Conservation (phyloP, 2,113 vertebrate species). For the Alaudala cheleensis region DNA sequence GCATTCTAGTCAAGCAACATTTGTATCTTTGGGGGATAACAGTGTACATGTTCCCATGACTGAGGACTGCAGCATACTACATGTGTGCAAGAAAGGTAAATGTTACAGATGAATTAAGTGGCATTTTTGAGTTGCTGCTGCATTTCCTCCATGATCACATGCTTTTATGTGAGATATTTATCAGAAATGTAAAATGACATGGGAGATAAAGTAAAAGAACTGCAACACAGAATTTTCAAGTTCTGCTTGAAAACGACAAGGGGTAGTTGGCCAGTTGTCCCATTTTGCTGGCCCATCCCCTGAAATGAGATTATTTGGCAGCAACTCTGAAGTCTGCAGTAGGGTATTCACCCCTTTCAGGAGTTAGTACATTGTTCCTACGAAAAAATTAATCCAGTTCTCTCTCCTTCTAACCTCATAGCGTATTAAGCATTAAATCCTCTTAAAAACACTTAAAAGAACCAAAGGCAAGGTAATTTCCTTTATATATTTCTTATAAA, state of each 20-base stretch:
- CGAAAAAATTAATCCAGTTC: neutral
- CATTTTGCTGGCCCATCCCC: neutral
- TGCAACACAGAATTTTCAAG: neutral
- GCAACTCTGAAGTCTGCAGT: neutral
- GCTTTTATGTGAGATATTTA: neutral
- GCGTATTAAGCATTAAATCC: neutral
- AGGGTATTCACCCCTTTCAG: neutral
- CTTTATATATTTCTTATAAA: neutral
- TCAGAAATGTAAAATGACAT: neutral
- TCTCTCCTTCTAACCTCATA: neutral
- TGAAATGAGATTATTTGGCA: neutral
- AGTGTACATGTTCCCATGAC: fast-evolving
- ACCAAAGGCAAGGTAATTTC: neutral
- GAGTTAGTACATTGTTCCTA: neutral
- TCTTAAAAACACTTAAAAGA: neutral
- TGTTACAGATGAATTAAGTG: neutral
- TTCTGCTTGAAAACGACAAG: too few relatives aligned
- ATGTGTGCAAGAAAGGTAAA: neutral
- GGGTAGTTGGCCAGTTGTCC: neutral
- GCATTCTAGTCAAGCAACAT: neutral
- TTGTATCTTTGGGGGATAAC: neutral
- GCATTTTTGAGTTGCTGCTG: neutral
- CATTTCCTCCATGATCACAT: neutral
- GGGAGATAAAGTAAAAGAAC: neutral
- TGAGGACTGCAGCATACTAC: neutral